Conservation (phyloP, 2,888 invertebrate species). For the Dicycla oo region DNA sequence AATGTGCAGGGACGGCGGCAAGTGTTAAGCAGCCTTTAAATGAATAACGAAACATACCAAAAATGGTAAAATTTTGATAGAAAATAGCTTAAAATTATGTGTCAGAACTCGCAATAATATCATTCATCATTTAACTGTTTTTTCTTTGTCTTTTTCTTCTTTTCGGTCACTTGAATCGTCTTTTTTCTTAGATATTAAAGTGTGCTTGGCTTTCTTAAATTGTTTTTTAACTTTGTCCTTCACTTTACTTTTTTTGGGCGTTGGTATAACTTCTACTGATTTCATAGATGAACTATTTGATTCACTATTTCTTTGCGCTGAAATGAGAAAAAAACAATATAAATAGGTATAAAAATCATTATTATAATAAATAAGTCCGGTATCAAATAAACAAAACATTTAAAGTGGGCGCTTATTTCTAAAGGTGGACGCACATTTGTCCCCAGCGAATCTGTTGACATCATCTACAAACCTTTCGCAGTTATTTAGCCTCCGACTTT, state of each 20-base stretch:
- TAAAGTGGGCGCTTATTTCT: background rate
- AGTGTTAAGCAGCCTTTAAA: conserved; percentile 2
- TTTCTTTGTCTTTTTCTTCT: conserved; percentile 82
- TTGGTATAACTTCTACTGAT: conserved; percentile 79
- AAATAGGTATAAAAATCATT: too few relatives aligned
- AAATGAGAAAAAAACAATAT: conserved; percentile 59
- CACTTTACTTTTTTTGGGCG: conserved; percentile 86
- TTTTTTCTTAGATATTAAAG: conserved; percentile 85
- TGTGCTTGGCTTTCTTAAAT: conserved; percentile 86
- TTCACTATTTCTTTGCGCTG: conserved; percentile 87
- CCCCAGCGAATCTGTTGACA: background rate
- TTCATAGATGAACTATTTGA: conserved; percentile 86
- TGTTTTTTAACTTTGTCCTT: conserved; percentile 89
- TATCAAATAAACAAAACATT: background rate
- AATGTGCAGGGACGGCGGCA: background rate
- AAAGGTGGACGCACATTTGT: background rate
- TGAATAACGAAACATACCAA: conserved; percentile 38
- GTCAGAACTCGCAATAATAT: conserved; percentile 45
- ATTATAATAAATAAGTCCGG: background rate
- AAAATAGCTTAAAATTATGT: conserved; percentile 39
- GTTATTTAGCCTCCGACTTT: too few relatives aligned
- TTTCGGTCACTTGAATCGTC: conserved; percentile 78
- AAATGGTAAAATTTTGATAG: conserved; percentile 27
- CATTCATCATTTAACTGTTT: conserved; percentile 76
- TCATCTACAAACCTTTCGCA: background rate